Evolutionary conservation across 2,113 vertebrate species (phyloP).

Genomic region (Prionailurus bengalensis): DNA sequence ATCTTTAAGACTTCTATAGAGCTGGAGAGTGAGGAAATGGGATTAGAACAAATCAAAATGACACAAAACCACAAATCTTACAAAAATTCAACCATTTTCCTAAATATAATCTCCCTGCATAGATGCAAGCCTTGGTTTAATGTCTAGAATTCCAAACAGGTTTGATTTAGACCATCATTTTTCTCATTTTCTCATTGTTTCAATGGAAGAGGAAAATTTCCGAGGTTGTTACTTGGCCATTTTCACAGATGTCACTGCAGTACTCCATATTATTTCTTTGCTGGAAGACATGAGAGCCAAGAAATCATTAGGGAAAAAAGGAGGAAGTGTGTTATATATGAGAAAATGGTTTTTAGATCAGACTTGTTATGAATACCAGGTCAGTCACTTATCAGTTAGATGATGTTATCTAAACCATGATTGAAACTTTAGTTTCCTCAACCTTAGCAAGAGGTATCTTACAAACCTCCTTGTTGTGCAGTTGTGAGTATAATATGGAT

Average conservation of each 20-base stretch:
- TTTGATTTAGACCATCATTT: not conserved
- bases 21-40: not conserved
- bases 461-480: not conserved
- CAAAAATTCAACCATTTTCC: not conserved
- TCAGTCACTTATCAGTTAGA: not conserved
- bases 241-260: not conserved
- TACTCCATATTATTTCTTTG: not conserved
- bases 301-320: not conserved
- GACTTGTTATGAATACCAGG: not conserved
- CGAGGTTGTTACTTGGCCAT: not conserved
- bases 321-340: not conserved
- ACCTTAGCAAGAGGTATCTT: not conserved
- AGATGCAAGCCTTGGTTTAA: not conserved
- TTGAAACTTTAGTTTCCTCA: not conserved
- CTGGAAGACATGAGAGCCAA: not conserved
- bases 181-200: not conserved
- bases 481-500: not conserved
- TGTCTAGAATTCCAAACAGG: not conserved
- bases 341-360: not conserved
- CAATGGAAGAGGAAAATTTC: not conserved
- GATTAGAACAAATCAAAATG: not conserved
- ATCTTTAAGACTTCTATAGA: not conserved
- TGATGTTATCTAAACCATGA: not conserved
- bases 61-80: not conserved
- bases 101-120: not conserved